These are phyloP conservation scores for Thunnus maccoyii DNA, from an alignment of 2,113 vertebrate species.

Conservation along the genomic window DNA sequence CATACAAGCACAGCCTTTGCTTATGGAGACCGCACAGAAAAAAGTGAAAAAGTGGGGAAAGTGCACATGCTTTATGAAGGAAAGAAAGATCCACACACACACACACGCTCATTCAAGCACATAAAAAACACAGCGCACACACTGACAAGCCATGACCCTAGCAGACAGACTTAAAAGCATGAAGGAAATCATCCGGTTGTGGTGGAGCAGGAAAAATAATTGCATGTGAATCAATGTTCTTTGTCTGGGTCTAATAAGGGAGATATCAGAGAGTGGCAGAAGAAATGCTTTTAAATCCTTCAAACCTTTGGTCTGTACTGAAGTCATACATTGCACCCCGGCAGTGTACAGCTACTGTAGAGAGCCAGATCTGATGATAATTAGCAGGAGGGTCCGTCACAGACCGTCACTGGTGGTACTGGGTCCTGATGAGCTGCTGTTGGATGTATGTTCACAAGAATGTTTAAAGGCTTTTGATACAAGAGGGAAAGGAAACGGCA, in stretches of 20 bases:
- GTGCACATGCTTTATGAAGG: neutral
- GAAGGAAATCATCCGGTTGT: conserved; percentile 61
- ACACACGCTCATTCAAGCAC: conserved; percentile 14
- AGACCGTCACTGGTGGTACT: conserved; percentile 33
- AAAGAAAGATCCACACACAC: conserved; percentile 5
- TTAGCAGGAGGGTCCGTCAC: conserved; percentile 57
- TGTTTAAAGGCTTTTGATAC: conserved; percentile 56
- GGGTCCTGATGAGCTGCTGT: conserved; percentile 49
- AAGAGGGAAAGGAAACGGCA: conserved; percentile 9
- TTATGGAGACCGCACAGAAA: neutral
- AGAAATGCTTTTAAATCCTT: conserved; percentile 58
- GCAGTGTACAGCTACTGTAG: conserved; percentile 34
- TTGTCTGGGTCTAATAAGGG: conserved; percentile 69
- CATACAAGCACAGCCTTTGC: neutral
- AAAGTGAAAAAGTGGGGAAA: neutral
- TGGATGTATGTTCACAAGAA: conserved; percentile 36
- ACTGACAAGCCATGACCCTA: conserved; percentile 35
- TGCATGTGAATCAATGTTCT: conserved; percentile 69
- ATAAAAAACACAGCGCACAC: conserved; percentile 21
- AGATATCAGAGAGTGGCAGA: conserved; percentile 54
- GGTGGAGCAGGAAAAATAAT: conserved; percentile 69
- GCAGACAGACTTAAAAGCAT: conserved; percentile 56
- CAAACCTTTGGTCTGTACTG: conserved; percentile 48
- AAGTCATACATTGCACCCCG: conserved; percentile 40
- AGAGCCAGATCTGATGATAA: conserved; percentile 47